Base-by-base conservation (phyloP, 2,113 vertebrate genomes). In the Tamias sibiricus region DNA sequence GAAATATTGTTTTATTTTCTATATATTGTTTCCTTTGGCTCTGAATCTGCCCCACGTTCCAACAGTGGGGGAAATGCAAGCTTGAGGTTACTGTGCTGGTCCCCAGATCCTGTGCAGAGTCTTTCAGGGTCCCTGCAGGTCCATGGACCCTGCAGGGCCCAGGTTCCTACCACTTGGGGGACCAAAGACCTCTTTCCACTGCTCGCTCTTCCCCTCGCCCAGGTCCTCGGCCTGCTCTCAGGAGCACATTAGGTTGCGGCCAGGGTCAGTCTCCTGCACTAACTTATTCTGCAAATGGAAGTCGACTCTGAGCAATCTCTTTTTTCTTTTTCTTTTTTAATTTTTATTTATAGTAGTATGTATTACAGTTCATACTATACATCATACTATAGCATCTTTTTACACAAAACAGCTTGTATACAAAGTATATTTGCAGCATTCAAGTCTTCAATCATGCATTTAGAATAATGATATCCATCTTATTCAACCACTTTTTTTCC, bases 221-320 rank as follows among this genome's bases (percentile, higher is more conserved):
- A 44, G 30, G 40, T 14, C 2, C 26, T 62, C 17, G 4, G 54
- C 44, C 42, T 72, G 26, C 68, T 35, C 81, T 6, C 42, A n/a
- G 1, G 64, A 26, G n/a, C 32, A 19, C 1, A 2, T n/a, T 24
- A 6, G 47, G n/a, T 37, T n/a, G 2, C 6, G 9, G 35, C 11
- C 66, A 37, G 14, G 35, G 44, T 49, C 40, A 22, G 11, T 13
- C 30, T 44, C n/a, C 20, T 16, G 20, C n/a, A n/a, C n/a, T n/a
- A 0, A 0, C 0, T 64, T 82, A 20, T 20, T 44, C 59, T 62
- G 75, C 49, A n/a, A 82, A 62, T 81, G 59, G 75, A 74, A 40
- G n/a, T 1, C 14, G 32, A 8, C 17, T 75, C 14, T 4, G 19
- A 49, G 37, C 28, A 12, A 0, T 92, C 71, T 64, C 10, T 28